A percentile compares a stretch with the other conserved stretches of the same genome.
Evolutionary conservation across 2,888 invertebrate species (phyloP).

Genomic region (Tipula vernalis): DNA sequence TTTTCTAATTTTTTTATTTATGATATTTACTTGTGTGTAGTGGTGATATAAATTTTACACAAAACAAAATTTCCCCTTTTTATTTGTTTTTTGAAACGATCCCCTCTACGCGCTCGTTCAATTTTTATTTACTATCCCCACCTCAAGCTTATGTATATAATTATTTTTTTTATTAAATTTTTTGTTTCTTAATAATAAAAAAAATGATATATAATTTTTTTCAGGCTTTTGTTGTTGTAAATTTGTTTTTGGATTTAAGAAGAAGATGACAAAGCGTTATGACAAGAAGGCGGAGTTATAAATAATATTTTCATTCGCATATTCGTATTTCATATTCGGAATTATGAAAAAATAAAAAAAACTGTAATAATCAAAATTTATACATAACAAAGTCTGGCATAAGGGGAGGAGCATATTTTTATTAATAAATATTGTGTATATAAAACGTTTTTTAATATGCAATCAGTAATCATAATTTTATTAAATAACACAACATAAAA

Average conservation of each 20-base stretch:
- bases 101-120: background rate
- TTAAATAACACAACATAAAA: background rate
- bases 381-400: background rate
- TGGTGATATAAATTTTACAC: background rate
- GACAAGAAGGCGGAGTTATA: background rate
- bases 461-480: slow-evolving; percentile 4
- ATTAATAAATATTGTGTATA: background rate
- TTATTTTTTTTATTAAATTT: background rate
- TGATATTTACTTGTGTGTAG: background rate
- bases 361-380: background rate
- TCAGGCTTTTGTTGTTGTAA: background rate
- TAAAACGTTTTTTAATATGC: background rate
- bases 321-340: slow-evolving; percentile 4
- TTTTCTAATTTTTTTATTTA: background rate
- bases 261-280: slow-evolving; percentile 4
- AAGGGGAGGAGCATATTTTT: background rate
- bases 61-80: background rate
- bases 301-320: slow-evolving; percentile 4
- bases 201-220: background rate
- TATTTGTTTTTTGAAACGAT: background rate
- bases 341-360: background rate
- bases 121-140: background rate
- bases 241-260: background rate
- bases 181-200: background rate
- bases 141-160: background rate